Base-by-base conservation (phyloP, 2,113 vertebrate species). In the Sinosuthora webbiana region DNA sequence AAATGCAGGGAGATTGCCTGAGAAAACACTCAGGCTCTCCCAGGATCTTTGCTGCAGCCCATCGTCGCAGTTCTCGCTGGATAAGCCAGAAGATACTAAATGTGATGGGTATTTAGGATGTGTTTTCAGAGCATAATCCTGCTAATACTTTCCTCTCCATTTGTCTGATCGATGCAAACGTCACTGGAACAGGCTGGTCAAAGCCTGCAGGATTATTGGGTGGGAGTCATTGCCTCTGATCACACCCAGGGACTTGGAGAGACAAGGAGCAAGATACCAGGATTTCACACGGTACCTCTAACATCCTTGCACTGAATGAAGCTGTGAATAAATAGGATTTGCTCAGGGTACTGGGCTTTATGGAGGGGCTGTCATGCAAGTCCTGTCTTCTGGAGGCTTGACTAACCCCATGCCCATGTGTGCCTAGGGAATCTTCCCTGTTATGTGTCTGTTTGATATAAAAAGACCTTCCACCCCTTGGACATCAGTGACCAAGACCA, bases 221-320 rank as follows among this genome's bases (percentile, higher is more conserved):
- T 53, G 80, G 47, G 49, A 85, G 24, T 52, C 23, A 1, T 8
- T 63, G 64, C 35, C 21, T 77, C 50, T 1, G 6, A n/a, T 44
- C 64, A 28, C 50, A 37, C 41, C 25, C 5, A 16, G 39, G 42
- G 37, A 12, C 41, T 56, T 21, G 24, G 57, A 85, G 53, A 45
- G 28, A 55, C n/a, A 17, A 13, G 75, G 42, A 63, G 6, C 0
- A 2, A 49, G 60, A 16, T 8, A 39, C 13, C 15, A 39, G 30
- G 10, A 11, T 70, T 68, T 70, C 62, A n/a, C 41, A 23, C 0
- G 1, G 44, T 25, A 2, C 28, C 42, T 71, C 2, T 0, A 0
- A 62, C 27, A 37, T 9, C 12, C 41, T 59, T 63, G 56, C 25
- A 8, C 33, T 71, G 87, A 56, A 31, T 28, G 84, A 47, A 70